These are phyloP conservation scores for Acanthurus lineatus DNA, from an alignment of 2,797 vertebrate genomes.

Conservation along the genomic window DNA sequence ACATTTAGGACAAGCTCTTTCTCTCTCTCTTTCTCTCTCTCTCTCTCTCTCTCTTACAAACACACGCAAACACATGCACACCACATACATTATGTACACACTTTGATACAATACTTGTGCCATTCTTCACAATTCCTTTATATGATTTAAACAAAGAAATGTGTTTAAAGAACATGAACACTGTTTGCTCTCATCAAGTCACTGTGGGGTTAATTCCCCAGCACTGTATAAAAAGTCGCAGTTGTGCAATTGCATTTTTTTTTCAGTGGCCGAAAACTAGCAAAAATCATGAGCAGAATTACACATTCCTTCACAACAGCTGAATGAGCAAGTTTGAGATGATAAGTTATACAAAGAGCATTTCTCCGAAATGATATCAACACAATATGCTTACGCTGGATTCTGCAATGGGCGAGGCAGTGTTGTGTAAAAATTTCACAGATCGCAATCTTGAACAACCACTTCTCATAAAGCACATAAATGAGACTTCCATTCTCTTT, in stretches of 20 bases:
- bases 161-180: background rate
- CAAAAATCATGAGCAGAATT: constrained; percentile 20
- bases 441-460: constrained; percentile 1
- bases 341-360: constrained; percentile 59
- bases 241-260: constrained; percentile 28
- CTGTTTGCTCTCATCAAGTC: constrained; percentile 42
- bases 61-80: constrained; percentile 2
- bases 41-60: background rate
- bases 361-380: constrained; percentile 43
- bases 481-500: background rate
- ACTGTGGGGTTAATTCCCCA: constrained; percentile 13
- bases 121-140: background rate
- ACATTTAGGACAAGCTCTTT: no score
- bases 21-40: no score
- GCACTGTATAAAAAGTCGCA: background rate
- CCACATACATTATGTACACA: constrained; percentile 2
- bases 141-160: constrained; percentile 10
- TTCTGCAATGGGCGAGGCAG: constrained; percentile 25
- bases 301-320: constrained; percentile 57
- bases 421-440: constrained; percentile 36
- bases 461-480: constrained; percentile 40
- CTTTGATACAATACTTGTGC: constrained; percentile 6
- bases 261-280: constrained; percentile 22
- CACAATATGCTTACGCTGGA: constrained; percentile 39
- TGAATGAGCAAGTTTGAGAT: constrained; percentile 16